Percentiles rank a stretch among this genome's conserved stretches.
phyloP scores from a whole-genome alignment of 2,113 vertebrate species.

The Heterocephalus glaber region DNA sequence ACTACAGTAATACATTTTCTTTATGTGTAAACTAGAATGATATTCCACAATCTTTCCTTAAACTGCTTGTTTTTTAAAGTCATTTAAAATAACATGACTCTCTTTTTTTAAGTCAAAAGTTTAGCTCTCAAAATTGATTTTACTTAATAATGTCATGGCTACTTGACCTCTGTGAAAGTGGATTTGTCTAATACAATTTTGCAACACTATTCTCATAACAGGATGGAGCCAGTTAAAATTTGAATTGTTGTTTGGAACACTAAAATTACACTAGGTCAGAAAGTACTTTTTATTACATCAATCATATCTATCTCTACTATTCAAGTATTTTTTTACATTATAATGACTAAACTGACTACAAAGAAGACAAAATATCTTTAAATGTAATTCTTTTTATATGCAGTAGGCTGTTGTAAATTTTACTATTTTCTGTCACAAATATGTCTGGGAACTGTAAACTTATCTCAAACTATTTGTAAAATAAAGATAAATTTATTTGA shows the following conservation, averaged over 20 bases:
- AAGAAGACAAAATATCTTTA: neutral
- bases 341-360: conserved; percentile 39
- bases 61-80: neutral
- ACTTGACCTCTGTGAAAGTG: neutral
- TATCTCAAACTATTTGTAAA: conserved; percentile 28
- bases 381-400: neutral
- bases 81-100: neutral
- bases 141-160: conserved; percentile 29
- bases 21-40: neutral
- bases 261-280: conserved; percentile 51
- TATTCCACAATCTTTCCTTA: neutral
- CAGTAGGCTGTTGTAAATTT: neutral
- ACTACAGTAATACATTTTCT: neutral
- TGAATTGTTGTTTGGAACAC: conserved; percentile 47
- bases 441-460: neutral
- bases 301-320: neutral
- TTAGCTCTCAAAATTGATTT: conserved; percentile 52
- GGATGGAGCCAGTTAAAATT: neutral
- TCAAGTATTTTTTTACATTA: conserved; percentile 21
- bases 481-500: neutral
- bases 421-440: neutral
- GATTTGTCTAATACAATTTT: conserved; percentile 45
- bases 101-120: neutral
- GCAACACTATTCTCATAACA: neutral
- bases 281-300: conserved; percentile 58